These are phyloP conservation scores for Synanthedon myopaeformis DNA, from an alignment of 2,888 invertebrate genomes.

Conservation along the genomic window DNA sequence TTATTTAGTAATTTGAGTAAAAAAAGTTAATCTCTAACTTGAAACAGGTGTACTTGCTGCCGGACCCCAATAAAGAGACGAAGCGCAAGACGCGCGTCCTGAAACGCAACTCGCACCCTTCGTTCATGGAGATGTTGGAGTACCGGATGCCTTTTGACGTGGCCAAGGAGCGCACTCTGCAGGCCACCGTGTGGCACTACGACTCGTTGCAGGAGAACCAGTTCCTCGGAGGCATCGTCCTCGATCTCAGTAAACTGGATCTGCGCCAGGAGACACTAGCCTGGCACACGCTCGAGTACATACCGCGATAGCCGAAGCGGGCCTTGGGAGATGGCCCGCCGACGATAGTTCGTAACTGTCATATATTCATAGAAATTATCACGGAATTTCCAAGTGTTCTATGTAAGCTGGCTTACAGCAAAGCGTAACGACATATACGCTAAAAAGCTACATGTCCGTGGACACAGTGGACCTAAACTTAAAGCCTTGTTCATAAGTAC, in stretches of 20 bases:
- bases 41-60: constrained; percentile 81
- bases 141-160: constrained; percentile 87
- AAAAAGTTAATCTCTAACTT: neutral
- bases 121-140: constrained; percentile 97
- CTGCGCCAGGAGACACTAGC: constrained; percentile 83
- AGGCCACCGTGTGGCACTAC: constrained; percentile 95
- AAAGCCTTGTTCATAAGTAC: too few relatives aligned
- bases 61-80: constrained; percentile 91
- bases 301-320: constrained; percentile 56
- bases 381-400: too few relatives aligned
- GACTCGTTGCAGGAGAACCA: constrained; percentile 95
- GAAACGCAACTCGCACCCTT: constrained; percentile 92
- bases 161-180: constrained; percentile 80
- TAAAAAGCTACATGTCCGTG: too few relatives aligned
- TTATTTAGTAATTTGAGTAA: neutral
- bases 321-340: constrained; percentile 5
- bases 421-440: too few relatives aligned
- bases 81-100: constrained; percentile 97
- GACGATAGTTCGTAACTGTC: too few relatives aligned
- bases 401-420: too few relatives aligned
- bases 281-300: constrained; percentile 83
- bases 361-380: too few relatives aligned
- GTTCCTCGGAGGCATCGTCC: constrained; percentile 91
- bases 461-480: too few relatives aligned
- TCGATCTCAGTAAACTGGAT: constrained; percentile 80